Evolutionary conservation across 2,888 invertebrate species (phyloP).

Genomic region (Tetranychus truncatus): DNA sequence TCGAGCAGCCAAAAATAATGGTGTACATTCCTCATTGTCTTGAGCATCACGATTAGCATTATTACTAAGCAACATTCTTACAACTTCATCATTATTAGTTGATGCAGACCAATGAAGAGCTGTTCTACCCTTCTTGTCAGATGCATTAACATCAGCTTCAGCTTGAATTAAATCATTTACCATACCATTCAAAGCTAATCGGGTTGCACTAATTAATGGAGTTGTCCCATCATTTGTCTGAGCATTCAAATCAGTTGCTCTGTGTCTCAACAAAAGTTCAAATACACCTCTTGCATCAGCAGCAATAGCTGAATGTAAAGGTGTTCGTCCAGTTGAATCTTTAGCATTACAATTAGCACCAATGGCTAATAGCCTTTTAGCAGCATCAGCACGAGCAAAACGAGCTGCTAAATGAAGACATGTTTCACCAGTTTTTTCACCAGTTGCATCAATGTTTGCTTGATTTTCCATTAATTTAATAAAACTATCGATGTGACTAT

Average conservation of each 20-base stretch:
- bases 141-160: conserved; percentile 84
- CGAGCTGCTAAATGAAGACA: conserved; percentile 78
- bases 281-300: conserved; percentile 93
- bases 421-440: conserved; percentile 88
- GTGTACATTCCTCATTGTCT: conserved; percentile 91
- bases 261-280: conserved; percentile 67
- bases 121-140: conserved; percentile 72
- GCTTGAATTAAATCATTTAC: conserved; percentile 84
- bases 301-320: conserved; percentile 82
- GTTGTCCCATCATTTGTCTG: conserved; percentile 90
- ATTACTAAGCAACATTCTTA: conserved; percentile 66
- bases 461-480: conserved; percentile 49
- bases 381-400: conserved; percentile 80
- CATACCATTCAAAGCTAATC: conserved; percentile 84
- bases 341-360: conserved; percentile 88
- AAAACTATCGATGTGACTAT: not conserved
- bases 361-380: conserved; percentile 69
- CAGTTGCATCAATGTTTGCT: conserved; percentile 76
- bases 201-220: conserved; percentile 74
- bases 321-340: conserved; percentile 82
- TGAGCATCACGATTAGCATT: conserved; percentile 92
- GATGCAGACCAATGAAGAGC: conserved; percentile 97
- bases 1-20: conserved; percentile 80
- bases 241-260: conserved; percentile 82
- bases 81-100: conserved; percentile 84